Base-by-base conservation (phyloP, 2,888 invertebrate genomes). In the Meghimatium bilineatum region DNA sequence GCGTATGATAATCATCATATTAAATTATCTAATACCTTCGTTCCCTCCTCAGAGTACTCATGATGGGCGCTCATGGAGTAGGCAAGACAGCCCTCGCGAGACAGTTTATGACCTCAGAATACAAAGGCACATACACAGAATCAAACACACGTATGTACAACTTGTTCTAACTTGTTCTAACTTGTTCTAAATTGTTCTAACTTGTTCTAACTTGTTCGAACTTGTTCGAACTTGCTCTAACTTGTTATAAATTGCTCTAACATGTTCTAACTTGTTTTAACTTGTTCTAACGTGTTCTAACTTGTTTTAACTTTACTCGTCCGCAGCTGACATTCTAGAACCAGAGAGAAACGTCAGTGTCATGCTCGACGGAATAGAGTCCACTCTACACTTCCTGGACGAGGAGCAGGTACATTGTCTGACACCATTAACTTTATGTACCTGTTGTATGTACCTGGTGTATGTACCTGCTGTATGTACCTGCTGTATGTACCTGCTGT, bases 61-160 rank as follows among this genome's bases (percentile, higher is more conserved):
- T 96, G 95, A 92, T 96, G 85, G 96, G 96, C 6, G 95, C 95
- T 66, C 94, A 95, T 29, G 95, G 95, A 34, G 96, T 96, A 49
- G 96, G 96, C 17, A 96, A 96, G 93, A 95, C 96, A 29, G 95
- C 96, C n/a, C 94, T 96, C 85, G 95, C 95, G 20, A 95, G 95
- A 86, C 96, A 96, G 93, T 96, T 96, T 92, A 95, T 96, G 91
- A 96, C 96, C 84, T 96, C 96, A 86, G 96, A 96, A 91, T 96
- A 95, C 91, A 95, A 96, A 90, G 96, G 95, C 14, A 85, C 85
- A 26, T 86, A 85, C 67, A 34, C 74, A 60, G 86, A 86, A 71
- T 67, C 84, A 36, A 83, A 78, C 60, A 86, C 86, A 38, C 86
- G 86, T 86, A 56, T 77, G 86, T 86, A 44, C 38, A 36, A 44